These are phyloP conservation scores for Gorsachius magnificus DNA, from an alignment of 2,797 vertebrate species.

Conservation along the genomic window DNA sequence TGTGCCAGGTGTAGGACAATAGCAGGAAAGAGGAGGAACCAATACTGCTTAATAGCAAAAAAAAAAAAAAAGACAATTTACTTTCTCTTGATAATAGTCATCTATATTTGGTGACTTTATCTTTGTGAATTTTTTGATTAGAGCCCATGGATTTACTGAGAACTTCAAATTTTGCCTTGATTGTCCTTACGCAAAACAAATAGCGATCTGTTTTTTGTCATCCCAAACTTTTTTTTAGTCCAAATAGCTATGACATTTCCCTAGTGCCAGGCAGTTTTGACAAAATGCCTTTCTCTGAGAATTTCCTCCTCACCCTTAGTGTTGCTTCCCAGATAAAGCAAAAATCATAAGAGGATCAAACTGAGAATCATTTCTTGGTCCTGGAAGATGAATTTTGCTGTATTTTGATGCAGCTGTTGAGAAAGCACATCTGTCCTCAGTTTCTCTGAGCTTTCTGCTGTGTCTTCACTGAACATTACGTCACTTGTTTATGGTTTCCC, in stretches of 20 bases:
- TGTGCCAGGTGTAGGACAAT: not conserved
- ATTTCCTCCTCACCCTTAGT: not conserved
- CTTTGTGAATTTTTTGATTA: not conserved
- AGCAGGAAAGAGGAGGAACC: not conserved
- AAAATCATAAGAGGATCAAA: not conserved
- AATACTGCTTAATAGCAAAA: not conserved
- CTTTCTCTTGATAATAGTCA: not conserved
- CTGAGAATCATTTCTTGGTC: not conserved
- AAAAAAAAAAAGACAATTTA: not conserved
- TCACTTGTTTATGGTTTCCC: not conserved
- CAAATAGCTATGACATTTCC: not conserved
- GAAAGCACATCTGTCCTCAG: not conserved
- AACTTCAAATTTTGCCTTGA: not conserved
- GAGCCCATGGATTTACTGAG: not conserved
- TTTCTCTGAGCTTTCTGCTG: not conserved
- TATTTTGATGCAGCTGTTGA: accelerated
- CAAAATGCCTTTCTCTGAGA: not conserved
- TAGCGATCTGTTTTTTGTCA: not conserved
- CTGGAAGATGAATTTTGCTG: not conserved
- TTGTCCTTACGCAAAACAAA: not conserved
- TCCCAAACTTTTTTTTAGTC: not conserved
- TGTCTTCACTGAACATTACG: not conserved
- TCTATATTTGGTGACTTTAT: not conserved
- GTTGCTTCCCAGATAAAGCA: not conserved
- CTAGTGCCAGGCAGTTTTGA: not conserved